A percentile compares a stretch with the other conserved stretches of the same genome.
Conservation (phyloP, 2,888 invertebrate genomes). For the Coenonympha arcania region DNA sequence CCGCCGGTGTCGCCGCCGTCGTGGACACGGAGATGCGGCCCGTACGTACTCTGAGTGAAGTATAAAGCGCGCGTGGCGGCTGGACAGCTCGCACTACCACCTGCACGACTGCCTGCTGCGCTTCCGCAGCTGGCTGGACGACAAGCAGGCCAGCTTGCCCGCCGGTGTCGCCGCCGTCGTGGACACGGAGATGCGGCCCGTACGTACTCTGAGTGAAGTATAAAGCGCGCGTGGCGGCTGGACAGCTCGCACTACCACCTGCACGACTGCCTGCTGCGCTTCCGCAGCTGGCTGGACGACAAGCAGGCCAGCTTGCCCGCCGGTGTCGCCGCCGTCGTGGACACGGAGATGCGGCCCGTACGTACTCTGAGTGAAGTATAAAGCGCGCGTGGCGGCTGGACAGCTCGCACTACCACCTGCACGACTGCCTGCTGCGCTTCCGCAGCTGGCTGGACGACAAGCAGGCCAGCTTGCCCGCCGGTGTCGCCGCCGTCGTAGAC, state of each 20-base stretch:
- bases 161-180: constrained; percentile 73
- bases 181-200: constrained; percentile 63
- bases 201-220: background rate
- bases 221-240: background rate
- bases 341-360: constrained; percentile 61
- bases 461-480: constrained; percentile 51
- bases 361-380: background rate
- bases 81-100: constrained; percentile 72
- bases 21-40: constrained; percentile 68
- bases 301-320: constrained; percentile 49
- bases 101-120: constrained; percentile 90
- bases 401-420: constrained; percentile 79
- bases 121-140: constrained; percentile 72
- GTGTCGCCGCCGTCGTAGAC: constrained; percentile 70
- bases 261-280: constrained; percentile 89
- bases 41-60: background rate
- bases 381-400: background rate
- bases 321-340: constrained; percentile 71
- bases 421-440: constrained; percentile 89
- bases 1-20: constrained; percentile 72
- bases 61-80: background rate
- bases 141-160: constrained; percentile 37
- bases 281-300: constrained; percentile 65
- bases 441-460: constrained; percentile 51
- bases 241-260: constrained; percentile 77